Evolutionary conservation across 2,888 invertebrate species (phyloP).

Genomic region (Caenorhabditis virilis): DNA sequence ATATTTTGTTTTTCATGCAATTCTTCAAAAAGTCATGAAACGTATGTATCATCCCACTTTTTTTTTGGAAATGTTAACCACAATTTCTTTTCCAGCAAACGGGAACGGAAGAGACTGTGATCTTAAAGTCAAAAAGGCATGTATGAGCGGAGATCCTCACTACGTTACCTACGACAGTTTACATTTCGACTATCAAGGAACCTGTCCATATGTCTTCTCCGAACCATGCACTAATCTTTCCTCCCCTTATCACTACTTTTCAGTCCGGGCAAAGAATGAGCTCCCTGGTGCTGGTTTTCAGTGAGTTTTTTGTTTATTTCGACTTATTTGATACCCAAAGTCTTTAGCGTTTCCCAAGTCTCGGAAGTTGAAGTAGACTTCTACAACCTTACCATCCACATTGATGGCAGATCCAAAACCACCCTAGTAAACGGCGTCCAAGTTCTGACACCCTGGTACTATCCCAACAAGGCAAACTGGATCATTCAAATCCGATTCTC

Average conservation of each 20-base stretch:
- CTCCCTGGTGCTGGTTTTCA: constrained; percentile 26
- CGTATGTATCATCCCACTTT: no score
- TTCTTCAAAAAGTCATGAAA: no score
- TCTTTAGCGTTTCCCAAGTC: constrained; percentile 50
- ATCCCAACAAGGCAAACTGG: constrained; percentile 38
- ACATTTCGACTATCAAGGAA: constrained; percentile 60
- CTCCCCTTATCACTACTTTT: constrained; percentile 40
- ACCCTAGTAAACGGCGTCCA: constrained; percentile 47
- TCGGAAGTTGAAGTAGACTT: constrained; percentile 52
- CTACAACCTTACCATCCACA: constrained; percentile 47
- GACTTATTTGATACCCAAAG: not conserved
- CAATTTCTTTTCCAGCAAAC: constrained; percentile 17
- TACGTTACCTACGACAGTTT: constrained; percentile 67
- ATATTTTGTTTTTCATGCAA: no score
- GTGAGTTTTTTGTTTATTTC: constrained; percentile 15
- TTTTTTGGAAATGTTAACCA: constrained; percentile 1
- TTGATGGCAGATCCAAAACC: constrained; percentile 42
- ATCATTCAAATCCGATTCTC: constrained; percentile 27
- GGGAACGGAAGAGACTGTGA: constrained; percentile 29
- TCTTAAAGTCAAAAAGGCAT: constrained; percentile 34
- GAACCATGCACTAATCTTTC: constrained; percentile 38
- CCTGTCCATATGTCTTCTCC: constrained; percentile 67
- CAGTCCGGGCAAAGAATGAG: constrained; percentile 53
- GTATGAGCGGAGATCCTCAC: constrained; percentile 67
- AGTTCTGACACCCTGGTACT: constrained; percentile 53